Base-by-base conservation (phyloP, 1,140 invertebrate species). In the Ruditapes philippinarum region DNA sequence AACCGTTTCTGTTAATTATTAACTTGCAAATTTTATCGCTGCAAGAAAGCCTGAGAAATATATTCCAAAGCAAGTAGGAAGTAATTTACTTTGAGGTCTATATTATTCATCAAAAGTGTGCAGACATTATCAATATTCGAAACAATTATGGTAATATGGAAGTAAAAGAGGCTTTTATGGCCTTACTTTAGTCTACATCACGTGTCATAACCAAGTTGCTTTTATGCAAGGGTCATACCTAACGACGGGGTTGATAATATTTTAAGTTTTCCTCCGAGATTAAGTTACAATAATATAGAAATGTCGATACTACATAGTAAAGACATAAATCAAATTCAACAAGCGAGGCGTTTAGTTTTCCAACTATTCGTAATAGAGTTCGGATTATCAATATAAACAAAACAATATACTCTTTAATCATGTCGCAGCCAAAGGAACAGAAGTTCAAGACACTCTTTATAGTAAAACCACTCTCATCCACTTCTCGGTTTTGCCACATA, bases 321-420 rank as follows among this genome's bases (percentile, higher is more conserved):
- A 57, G 57, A 25, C 25, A 62, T 62, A 62, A 62, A 62, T 62
- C 57, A 62, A 62, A 28, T 28, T 70, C 33, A 70, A 70, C 65
- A 36, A 70, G 65, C 65, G 60, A 65, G 38, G 38, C 65, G 36
- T 70, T 70, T 70, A 38, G 33, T 70, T n/a, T 31, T 25, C 60
- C 11, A 65, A n/a, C 4, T 45, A 31, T 7, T 65, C n/a, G 36
- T 22, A 38, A 70, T 70, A 70, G 31, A 45, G 42, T 5, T 45
- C 42, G 42, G 5, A 14, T 45, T 7, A 45, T 45, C 42, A 45
- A 45, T 45, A 45, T 7, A 7, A 45, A 14, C 42, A 45, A 45
- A 45, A 45, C 42, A 45, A 45, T 45, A 45, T 45, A 45, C 42
- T 45, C 42, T 45, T n/a, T 45, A 45, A 5, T 45, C 14, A 7